A percentile compares a stretch with the other conserved stretches of the same genome.
Evolutionary conservation across 1,140 invertebrate genomes (phyloP).

Genomic region (Drosophila sp.): DNA sequence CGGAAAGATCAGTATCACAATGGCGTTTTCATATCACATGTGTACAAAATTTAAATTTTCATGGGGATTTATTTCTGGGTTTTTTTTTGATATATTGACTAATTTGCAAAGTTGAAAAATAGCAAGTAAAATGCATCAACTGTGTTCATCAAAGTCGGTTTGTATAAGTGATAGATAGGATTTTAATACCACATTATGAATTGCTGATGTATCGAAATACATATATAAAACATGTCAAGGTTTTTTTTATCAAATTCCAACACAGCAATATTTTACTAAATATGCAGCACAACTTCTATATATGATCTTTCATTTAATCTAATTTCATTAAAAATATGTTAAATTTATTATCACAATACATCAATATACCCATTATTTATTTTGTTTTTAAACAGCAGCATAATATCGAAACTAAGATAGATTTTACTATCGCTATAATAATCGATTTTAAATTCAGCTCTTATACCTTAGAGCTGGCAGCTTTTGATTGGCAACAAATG

Average conservation of each 20-base stretch:
- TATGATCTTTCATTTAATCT: no score
- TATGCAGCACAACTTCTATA: neutral
- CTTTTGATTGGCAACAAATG: neutral
- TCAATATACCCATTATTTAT: neutral
- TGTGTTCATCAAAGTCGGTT: constrained; percentile 64
- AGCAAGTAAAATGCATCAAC: constrained; percentile 69
- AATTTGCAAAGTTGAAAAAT: constrained; percentile 47
- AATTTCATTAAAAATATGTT: no score
- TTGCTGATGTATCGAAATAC: constrained; percentile 7
- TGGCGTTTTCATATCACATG: constrained; percentile 62
- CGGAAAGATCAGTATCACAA: constrained; percentile 23
- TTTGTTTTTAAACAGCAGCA: neutral
- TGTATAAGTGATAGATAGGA: constrained; percentile 64
- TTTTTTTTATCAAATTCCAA: constrained; percentile 6
- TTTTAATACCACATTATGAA: constrained; percentile 64
- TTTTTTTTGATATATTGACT: constrained; percentile 54
- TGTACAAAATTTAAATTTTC: constrained; percentile 37
- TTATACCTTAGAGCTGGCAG: constrained; percentile 1
- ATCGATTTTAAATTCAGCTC: neutral
- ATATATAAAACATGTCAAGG: constrained; percentile 13
- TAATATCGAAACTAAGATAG: no score
- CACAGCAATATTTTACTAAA: neutral
- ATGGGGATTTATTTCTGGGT: constrained; percentile 42
- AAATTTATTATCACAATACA: no score
- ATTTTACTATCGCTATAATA: neutral